phyloP scores from a whole-genome alignment of 2,797 vertebrate species.

The Myotis findleyi region DNA sequence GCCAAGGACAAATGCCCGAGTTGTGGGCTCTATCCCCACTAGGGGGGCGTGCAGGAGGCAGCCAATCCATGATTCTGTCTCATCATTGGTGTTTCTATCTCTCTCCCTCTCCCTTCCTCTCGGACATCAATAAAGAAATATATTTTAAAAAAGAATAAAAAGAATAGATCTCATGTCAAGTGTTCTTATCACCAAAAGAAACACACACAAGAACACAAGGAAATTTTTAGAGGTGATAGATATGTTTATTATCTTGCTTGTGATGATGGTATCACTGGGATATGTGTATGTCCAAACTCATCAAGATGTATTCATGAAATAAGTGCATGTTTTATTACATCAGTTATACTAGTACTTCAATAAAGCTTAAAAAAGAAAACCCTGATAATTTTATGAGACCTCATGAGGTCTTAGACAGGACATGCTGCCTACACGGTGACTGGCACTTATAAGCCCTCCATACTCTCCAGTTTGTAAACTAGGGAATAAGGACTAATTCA shows the following conservation, averaged over 20 bases:
- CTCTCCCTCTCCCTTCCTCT: too few species aligned
- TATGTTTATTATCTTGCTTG: background rate
- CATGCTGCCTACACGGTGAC: background rate
- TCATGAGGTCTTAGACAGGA: background rate
- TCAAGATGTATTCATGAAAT: background rate
- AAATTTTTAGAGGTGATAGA: background rate
- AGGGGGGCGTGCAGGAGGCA: too few species aligned
- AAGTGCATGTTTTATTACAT: background rate
- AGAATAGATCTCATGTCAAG: background rate
- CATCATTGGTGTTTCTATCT: too few species aligned
- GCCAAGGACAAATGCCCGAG: too few species aligned
- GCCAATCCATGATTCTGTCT: too few species aligned
- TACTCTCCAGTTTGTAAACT: background rate
- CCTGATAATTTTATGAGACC: background rate
- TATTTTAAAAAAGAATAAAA: too few species aligned
- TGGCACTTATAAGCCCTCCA: background rate
- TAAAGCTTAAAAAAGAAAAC: background rate
- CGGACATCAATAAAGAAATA: too few species aligned
- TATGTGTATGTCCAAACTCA: background rate
- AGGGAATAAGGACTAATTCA: background rate
- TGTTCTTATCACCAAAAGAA: constrained; percentile 15
- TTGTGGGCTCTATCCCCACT: too few species aligned
- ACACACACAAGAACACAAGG: background rate
- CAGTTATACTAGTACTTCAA: background rate
- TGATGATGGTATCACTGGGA: background rate